phyloP scores from a whole-genome alignment of 2,113 vertebrate species.

The Protobothrops mucrosquamatus region DNA sequence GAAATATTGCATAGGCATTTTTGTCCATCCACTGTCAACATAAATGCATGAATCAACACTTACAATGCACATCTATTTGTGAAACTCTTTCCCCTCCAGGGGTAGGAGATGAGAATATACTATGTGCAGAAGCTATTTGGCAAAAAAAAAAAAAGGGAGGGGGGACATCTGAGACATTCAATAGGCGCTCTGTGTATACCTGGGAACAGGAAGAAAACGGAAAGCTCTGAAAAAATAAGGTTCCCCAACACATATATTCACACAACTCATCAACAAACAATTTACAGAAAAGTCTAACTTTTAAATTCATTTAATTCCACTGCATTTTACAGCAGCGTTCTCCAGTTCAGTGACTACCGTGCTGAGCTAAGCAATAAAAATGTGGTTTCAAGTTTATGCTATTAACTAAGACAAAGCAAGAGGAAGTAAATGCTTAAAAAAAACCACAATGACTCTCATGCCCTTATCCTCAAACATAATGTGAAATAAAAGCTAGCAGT shows the following conservation, averaged over 20 bases:
- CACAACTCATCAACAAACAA: constrained; percentile 8
- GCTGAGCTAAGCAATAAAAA: constrained; percentile 45
- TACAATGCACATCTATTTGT: not conserved
- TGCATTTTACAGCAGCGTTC: constrained; percentile 29
- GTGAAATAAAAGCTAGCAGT: not conserved
- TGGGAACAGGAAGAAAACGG: not conserved
- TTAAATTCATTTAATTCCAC: constrained; percentile 23
- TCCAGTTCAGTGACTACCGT: constrained; percentile 41
- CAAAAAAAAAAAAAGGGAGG: not conserved
- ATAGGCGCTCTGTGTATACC: not conserved
- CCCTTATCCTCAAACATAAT: not conserved
- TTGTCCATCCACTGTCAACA: not conserved
- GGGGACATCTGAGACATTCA: not conserved
- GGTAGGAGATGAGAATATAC: not conserved
- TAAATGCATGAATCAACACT: not conserved
- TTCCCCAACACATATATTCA: not conserved
- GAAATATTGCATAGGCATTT: not conserved
- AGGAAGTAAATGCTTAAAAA: not conserved
- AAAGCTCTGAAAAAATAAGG: not conserved
- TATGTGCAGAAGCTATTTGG: not conserved
- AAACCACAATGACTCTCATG: not conserved
- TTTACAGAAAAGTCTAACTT: not conserved
- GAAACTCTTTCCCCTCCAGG: not conserved
- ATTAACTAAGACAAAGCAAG: constrained; percentile 44
- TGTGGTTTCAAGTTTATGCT: constrained; percentile 32